These are phyloP conservation scores for Gadus macrocephalus DNA, from an alignment of 2,113 vertebrate species.

Conservation along the genomic window DNA sequence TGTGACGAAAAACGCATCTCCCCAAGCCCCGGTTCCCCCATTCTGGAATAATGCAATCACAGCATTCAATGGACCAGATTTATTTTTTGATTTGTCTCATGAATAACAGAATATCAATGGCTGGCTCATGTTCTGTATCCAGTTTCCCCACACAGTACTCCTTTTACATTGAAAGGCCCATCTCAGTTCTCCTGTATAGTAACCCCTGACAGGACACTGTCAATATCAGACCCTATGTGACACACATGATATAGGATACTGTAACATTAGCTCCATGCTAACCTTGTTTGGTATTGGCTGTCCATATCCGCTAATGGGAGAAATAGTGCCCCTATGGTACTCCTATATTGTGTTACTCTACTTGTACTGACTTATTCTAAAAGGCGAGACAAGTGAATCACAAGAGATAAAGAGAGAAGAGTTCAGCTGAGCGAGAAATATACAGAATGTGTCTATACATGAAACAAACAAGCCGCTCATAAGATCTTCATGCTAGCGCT, in stretches of 20 bases:
- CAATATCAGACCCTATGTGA: constrained; percentile 49
- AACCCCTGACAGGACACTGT: constrained; percentile 52
- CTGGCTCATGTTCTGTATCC: constrained; percentile 47
- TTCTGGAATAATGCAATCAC: constrained; percentile 43
- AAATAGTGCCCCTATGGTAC: constrained; percentile 30
- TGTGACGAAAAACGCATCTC: constrained; percentile 39
- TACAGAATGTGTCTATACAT: neutral
- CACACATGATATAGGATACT: constrained; percentile 51
- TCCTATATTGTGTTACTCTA: constrained; percentile 47
- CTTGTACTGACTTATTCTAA: constrained; percentile 40
- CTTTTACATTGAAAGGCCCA: constrained; percentile 40
- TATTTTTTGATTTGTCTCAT: constrained; percentile 32
- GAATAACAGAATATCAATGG: constrained; percentile 21
- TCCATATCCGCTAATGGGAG: constrained; percentile 45
- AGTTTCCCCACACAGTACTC: constrained; percentile 43
- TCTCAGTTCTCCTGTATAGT: constrained; percentile 36
- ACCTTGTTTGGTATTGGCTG: constrained; percentile 49
- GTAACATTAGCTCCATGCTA: constrained; percentile 52
- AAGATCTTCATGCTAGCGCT: too few species aligned
- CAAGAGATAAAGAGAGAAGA: constrained; percentile 29
- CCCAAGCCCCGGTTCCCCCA: constrained; percentile 42
- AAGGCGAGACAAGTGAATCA: constrained; percentile 23
- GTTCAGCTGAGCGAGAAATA: constrained; percentile 11
- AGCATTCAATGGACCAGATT: constrained; percentile 32
- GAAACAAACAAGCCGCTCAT: too few species aligned